Percentiles rank a stretch among this genome's conserved stretches.
phyloP scores from a whole-genome alignment of 1,140 invertebrate genomes.

The Eriocheir sinensis region DNA sequence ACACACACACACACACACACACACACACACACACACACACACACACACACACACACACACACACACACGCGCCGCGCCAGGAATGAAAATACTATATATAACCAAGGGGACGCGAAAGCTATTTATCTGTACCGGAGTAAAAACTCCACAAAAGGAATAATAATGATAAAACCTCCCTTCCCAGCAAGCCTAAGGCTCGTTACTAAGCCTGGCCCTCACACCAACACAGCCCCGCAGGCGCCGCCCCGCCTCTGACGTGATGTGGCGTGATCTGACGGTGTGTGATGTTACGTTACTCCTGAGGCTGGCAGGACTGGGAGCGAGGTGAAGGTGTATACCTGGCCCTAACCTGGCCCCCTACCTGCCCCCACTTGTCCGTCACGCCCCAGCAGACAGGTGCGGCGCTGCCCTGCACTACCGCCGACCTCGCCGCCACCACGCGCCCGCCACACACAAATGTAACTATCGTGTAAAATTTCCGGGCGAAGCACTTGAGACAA shows the following conservation, averaged over 20 bases:
- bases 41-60: conserved; percentile 40
- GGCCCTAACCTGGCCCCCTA: too few species aligned
- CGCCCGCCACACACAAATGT: not conserved
- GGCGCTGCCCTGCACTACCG: not conserved
- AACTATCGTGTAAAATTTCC: not conserved
- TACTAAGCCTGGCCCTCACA: not conserved
- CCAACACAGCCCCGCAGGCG: too few species aligned
- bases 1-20: not conserved
- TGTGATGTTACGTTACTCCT: not conserved
- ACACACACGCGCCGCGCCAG: not conserved
- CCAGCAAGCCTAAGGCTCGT: not conserved
- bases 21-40: conserved; percentile 32
- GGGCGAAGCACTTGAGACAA: not conserved
- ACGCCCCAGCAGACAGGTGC: not conserved
- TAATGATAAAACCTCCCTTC: not conserved
- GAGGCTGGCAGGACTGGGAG: not conserved
- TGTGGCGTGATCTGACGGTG: too few species aligned
- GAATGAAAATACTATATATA: not conserved
- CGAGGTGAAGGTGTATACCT: not conserved
- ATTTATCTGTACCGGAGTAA: not conserved
- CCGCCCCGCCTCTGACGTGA: too few species aligned
- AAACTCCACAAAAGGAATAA: too few species aligned
- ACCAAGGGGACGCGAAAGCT: too few species aligned
- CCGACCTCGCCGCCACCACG: not conserved
- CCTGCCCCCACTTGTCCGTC: too few species aligned